A percentile compares a stretch with the other conserved stretches of the same genome.
Evolutionary conservation across 1,140 invertebrate genomes (phyloP).

Genomic region (silkworm (Bombyx mori)): ASM3026992v2 NC_085111.1:6985501-6986000

Average conservation of each 20-base stretch:
- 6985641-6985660: constrained; percentile 3
- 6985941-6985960: no score
- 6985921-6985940: no score
- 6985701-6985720: no score
- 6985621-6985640: constrained; percentile 5
- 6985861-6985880: no score
- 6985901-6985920: no score
- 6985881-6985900: neutral
- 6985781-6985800: no score
- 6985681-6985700: no score
- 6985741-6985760: no score
- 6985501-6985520: constrained; percentile 42
- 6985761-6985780: no score
- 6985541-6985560: constrained; percentile 60
- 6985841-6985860: neutral
- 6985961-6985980: no score
- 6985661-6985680: neutral
- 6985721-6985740: no score
- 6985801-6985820: constrained; percentile 14
- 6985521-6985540: constrained; percentile 25
- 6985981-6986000: no score
- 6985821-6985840: constrained; percentile 32
- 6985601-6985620: constrained; percentile 11
- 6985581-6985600: constrained; percentile 24
- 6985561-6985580: constrained; percentile 38